Evolutionary conservation across 2,888 invertebrate species (phyloP).

Genomic region (Cephus spinipes): DNA sequence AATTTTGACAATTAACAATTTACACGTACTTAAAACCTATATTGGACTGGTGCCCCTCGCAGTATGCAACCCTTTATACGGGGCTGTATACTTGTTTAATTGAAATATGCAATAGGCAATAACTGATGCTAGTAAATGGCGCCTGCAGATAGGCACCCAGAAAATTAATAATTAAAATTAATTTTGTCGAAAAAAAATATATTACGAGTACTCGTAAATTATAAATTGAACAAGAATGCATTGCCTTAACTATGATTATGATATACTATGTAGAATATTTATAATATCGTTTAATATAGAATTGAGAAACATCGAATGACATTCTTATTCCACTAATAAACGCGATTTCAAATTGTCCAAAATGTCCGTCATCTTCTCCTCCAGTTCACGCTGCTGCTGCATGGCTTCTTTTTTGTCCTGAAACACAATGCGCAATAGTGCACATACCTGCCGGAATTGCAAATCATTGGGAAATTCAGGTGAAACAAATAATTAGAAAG

Average conservation of each 20-base stretch:
- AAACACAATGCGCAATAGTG: slow-evolving; percentile 31
- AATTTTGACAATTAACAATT: background rate
- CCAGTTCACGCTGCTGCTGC: slow-evolving; percentile 44
- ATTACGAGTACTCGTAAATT: background rate
- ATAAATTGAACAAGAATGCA: background rate
- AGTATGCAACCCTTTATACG: background rate
- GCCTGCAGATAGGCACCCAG: too few species aligned
- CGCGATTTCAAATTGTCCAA: slow-evolving; percentile 54
- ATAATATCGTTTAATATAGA: background rate
- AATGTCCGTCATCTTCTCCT: slow-evolving; percentile 50
- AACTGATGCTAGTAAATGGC: too few species aligned
- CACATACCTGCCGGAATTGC: background rate
- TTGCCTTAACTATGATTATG: background rate
- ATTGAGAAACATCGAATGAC: background rate
- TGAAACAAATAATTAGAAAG: background rate
- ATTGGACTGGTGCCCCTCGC: background rate
- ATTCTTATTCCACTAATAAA: slow-evolving; percentile 46
- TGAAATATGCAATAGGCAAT: background rate
- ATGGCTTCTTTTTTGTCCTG: slow-evolving; percentile 47
- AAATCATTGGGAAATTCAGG: background rate
- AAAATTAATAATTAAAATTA: too few species aligned
- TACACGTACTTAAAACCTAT: background rate
- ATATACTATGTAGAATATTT: background rate
- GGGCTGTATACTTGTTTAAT: background rate
- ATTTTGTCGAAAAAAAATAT: too few species aligned